Conservation (phyloP, 2,888 invertebrate species). For the Rosalia funebris region DNA sequence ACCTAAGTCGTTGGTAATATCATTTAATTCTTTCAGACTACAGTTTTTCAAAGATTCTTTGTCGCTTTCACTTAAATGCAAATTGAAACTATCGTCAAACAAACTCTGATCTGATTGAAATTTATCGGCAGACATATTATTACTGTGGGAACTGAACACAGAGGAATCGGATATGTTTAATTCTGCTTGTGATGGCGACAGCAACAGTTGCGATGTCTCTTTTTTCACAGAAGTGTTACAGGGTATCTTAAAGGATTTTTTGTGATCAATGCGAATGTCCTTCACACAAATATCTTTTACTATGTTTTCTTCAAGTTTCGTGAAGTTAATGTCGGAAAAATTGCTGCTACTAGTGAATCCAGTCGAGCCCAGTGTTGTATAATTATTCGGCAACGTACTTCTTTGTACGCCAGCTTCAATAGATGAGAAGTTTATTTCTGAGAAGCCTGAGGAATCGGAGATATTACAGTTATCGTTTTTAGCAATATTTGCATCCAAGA, state of each 20-base stretch:
- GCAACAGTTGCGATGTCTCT: slow-evolving; percentile 21
- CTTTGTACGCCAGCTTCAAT: no score
- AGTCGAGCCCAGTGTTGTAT: no score
- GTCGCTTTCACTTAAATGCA: slow-evolving; percentile 39
- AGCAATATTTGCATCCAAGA: no score
- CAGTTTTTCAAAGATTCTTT: slow-evolving; percentile 12
- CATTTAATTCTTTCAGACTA: slow-evolving; percentile 4
- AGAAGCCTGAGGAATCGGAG: no score
- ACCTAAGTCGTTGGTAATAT: not conserved
- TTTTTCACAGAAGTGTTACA: not conserved
- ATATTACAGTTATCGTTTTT: no score
- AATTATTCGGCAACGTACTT: no score
- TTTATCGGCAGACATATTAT: slow-evolving; percentile 25
- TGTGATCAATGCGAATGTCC: not conserved
- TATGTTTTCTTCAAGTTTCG: slow-evolving; percentile 16
- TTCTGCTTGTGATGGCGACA: slow-evolving; percentile 28
- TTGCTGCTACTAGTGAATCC: no score
- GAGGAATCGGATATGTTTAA: slow-evolving; percentile 37
- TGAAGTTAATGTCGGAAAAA: slow-evolving; percentile 15
- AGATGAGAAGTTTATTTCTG: no score
- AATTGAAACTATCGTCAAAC: slow-evolving; percentile 52
- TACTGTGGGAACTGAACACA: slow-evolving; percentile 20
- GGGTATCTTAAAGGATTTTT: slow-evolving; percentile 13
- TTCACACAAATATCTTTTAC: not conserved
- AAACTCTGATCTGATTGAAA: slow-evolving; percentile 51